Evolutionary conservation across 2,797 vertebrate genomes (phyloP), one percentile per base, ranked within the genome.

Genomic region (Dendrocincla fuliginosa): DNA sequence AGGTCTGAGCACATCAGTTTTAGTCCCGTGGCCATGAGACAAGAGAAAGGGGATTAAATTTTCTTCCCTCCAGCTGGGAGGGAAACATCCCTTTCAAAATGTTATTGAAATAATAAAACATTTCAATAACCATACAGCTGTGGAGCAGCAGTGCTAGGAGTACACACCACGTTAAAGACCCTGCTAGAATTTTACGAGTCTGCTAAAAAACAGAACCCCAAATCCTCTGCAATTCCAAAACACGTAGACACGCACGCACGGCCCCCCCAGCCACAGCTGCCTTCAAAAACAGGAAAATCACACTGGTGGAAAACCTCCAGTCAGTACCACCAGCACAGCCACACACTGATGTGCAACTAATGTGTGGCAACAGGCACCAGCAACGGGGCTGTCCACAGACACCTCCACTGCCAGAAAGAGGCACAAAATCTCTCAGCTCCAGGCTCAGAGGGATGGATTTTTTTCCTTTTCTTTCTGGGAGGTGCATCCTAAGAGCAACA

Each of bases 21-120:
- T 57, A 88, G 23, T 74, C 52, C 60, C 11, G 2, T 25, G n/a
- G 42, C 83, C 60, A 5, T 1, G 5, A 87, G 59, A 84, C 77
- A 82, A 79, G 41, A 82, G 63, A 86, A 87, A 77, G 42, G 32
- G 32, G 77, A 94, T 89, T 93, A 71, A 68, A 91, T 90, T 95
- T 93, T 96, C 89, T 71, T 88, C 80, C 69, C 28, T 93, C 77
- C 1, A 91, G 77, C 61, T 84, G 89, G 85, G 87, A 95, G 88
- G 91, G 91, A 94, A 94, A 79, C 80, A 96, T 90, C 93, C 71
- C 84, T 92, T 97, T 91, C 91, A 86, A 87, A 95, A 91, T 28
- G 80, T 93, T 97, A 96, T 90, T 96, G 88, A 91, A 96, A 96
- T 94, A 96, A 95, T 96, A 96, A 96, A 96, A 74, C 95, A 96